Conservation (phyloP, 2,888 invertebrate genomes). For the Balanococcus diminutus region DNA sequence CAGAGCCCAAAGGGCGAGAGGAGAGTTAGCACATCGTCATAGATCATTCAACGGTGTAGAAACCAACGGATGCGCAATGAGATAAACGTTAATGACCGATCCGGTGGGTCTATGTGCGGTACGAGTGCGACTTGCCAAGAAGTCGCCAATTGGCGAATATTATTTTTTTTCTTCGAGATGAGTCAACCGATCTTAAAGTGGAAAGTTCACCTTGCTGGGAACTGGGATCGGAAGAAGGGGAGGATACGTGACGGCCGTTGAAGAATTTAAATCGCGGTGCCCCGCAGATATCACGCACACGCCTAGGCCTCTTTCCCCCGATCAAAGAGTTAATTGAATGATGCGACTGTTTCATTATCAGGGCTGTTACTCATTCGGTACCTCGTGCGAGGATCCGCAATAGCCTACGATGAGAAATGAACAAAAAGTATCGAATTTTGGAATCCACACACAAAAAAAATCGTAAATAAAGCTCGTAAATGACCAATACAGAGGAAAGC, state of each 20-base stretch:
- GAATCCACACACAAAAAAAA: no score
- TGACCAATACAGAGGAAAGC: no score
- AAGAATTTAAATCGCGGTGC: background rate
- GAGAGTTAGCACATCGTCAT: background rate
- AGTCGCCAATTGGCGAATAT: background rate
- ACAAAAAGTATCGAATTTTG: no score
- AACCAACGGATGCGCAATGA: background rate
- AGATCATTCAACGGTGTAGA: background rate
- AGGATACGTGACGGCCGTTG: background rate
- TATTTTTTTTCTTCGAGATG: background rate
- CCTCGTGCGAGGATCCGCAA: no score
- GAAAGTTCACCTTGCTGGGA: background rate
- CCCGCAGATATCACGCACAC: background rate
- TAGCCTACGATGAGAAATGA: no score
- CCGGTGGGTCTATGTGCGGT: background rate
- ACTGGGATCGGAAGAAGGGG: background rate
- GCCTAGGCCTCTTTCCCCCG: background rate
- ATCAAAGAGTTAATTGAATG: background rate
- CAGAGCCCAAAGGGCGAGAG: background rate
- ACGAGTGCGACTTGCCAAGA: background rate
- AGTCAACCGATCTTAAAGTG: background rate
- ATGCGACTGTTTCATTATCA: background rate
- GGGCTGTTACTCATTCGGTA: no score
- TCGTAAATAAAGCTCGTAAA: no score
- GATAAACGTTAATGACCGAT: background rate